Base-by-base conservation (phyloP, 2,888 invertebrate species). In the Lepidocyrtoides sp. region DNA sequence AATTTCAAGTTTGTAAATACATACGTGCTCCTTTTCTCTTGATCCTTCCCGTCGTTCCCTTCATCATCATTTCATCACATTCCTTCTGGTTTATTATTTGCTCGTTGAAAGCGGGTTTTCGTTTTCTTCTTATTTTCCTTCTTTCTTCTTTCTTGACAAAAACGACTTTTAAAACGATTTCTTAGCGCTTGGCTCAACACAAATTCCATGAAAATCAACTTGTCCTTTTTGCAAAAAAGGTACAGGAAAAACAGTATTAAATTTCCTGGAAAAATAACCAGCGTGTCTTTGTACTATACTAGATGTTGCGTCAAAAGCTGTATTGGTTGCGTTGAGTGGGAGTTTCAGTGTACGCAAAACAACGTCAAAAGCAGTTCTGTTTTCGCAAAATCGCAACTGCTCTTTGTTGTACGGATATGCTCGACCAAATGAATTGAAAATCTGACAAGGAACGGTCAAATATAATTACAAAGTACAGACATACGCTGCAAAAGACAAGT, bases 1-100 rank as follows among this genome's bases (percentile, higher is more conserved):
- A 66, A 66, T 66, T 66, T 66, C 32, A n/a, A 66, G 66, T 32
- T 66, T 66, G n/a, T n/a, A n/a, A n/a, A n/a, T n/a, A n/a, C 32
- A 29, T 66, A 32, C 32, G 17, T 32, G 66, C 32, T 32, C 12
- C 26, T 66, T 32, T n/a, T 66, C 32, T 14, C n/a, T 57, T 57
- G 3, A 2, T 20, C 57, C 3, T 57, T 60, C 60, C 32, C 17
- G 29, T 29, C n/a, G 5, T 23, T 23, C 60, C 26, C 8, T 48
- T 8, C 3, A 36, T 2, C 60, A 60, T 23, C 23, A 60, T 60
- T 60, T 23, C 23, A 60, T 66, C 14, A 32, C 66, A 66, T 32
- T 66, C 32, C 66, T 14, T n/a, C n/a, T n/a, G n/a, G n/a, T n/a
- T n/a, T n/a, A n/a, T 66, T 66, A n/a, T 23, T 60, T 26, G 60